Evolutionary conservation across 2,888 invertebrate genomes (phyloP).

Genomic region (Sminthurinus aureus): DNA sequence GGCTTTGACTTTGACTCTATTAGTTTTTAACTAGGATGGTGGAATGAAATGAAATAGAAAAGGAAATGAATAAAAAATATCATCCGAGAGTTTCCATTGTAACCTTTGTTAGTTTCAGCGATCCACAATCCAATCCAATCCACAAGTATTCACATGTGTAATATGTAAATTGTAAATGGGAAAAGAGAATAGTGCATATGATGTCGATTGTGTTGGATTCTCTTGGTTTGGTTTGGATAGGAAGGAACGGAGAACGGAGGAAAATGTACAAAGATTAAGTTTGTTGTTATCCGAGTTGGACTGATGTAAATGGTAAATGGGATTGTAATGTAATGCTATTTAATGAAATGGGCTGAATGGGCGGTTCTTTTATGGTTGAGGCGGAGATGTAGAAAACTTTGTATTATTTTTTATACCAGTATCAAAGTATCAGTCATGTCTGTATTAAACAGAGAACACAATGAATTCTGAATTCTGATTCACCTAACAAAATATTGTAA

Average conservation of each 20-base stretch:
- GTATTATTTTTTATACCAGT: background rate
- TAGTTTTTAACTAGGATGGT: background rate
- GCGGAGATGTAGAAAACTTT: constrained; percentile 1
- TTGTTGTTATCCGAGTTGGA: background rate
- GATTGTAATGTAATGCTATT: constrained; percentile 11
- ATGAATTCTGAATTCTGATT: background rate
- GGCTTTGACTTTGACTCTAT: background rate
- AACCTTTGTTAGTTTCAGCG: constrained; percentile 10
- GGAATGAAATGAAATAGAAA: constrained; percentile 17
- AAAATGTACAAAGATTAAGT: constrained; percentile 14
- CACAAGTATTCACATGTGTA: too few species aligned
- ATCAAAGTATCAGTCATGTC: background rate
- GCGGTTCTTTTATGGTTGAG: constrained; percentile 21
- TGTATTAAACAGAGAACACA: background rate
- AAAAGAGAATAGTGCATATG: too few species aligned
- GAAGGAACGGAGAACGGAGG: background rate
- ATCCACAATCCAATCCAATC: too few species aligned
- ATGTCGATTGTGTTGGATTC: too few species aligned
- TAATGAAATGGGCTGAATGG: constrained; percentile 17
- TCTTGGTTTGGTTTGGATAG: background rate
- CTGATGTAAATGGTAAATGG: background rate
- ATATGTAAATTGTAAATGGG: too few species aligned
- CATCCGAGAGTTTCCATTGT: constrained; percentile 17
- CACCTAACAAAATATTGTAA: too few species aligned
- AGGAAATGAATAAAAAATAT: constrained; percentile 2